A percentile compares a stretch with the other conserved stretches of the same genome.
Evolutionary conservation across 2,113 vertebrate genomes (phyloP).

Genomic region (Sapayoa aenigma): DNA sequence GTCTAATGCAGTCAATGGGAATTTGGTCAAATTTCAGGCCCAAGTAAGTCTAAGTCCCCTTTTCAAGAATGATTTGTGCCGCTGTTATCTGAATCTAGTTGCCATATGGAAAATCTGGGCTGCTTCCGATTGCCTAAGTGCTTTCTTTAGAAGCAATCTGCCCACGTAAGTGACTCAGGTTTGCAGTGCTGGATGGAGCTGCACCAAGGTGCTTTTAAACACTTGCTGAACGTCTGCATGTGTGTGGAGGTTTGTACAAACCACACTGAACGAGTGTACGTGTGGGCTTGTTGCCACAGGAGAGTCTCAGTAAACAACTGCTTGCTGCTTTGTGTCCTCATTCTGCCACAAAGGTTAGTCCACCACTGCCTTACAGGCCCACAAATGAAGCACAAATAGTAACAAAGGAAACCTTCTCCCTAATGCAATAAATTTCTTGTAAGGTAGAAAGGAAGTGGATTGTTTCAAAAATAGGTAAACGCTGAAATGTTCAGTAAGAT

Average conservation of each 20-base stretch:
- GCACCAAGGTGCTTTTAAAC: not conserved
- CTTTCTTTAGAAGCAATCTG: not conserved
- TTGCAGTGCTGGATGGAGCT: not conserved
- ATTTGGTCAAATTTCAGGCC: not conserved
- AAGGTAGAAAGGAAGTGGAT: not conserved
- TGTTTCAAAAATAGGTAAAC: not conserved
- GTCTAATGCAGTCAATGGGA: not conserved
- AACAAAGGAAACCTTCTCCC: not conserved
- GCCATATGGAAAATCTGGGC: not conserved
- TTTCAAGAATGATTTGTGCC: not conserved
- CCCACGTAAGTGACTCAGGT: not conserved
- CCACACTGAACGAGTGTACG: not conserved
- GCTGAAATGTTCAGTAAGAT: not conserved
- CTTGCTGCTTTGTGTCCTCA: not conserved
- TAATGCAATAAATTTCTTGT: not conserved
- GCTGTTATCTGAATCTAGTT: not conserved
- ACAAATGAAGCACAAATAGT: not conserved
- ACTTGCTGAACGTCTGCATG: not conserved
- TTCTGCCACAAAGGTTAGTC: not conserved
- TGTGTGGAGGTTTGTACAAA: not conserved
- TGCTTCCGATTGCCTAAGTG: not conserved
- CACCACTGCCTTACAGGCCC: not conserved
- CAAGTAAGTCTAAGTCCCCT: not conserved
- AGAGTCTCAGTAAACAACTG: not conserved
- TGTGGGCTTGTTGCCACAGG: not conserved